Percentiles rank a stretch among this genome's conserved stretches.
Evolutionary conservation across 2,888 invertebrate genomes (phyloP).

Genomic region (Neoscelio sp.): DNA sequence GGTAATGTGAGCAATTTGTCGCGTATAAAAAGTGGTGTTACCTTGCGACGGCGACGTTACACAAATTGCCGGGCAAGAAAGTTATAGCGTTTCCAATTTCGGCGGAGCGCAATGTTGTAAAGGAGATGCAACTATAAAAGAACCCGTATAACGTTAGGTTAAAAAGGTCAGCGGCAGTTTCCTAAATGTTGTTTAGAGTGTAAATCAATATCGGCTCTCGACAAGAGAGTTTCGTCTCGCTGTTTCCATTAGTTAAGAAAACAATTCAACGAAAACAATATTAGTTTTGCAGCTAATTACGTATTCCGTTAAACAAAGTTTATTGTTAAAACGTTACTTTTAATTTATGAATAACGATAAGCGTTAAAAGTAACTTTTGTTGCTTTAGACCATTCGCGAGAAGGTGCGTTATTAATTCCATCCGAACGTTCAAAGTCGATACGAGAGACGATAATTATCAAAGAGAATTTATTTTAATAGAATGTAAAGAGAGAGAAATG

Average conservation of each 20-base stretch:
- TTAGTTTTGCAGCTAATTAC: too few relatives aligned
- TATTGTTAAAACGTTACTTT: too few relatives aligned
- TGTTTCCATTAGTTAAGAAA: slow-evolving; percentile 27
- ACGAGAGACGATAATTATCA: too few relatives aligned
- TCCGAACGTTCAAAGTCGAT: too few relatives aligned
- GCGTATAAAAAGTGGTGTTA: slow-evolving; percentile 10
- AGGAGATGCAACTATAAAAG: slow-evolving; percentile 5
- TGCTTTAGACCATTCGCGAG: too few relatives aligned
- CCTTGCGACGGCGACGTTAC: background rate
- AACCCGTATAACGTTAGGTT: slow-evolving; percentile 26
- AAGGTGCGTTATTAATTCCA: too few relatives aligned
- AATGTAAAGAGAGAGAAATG: too few relatives aligned
- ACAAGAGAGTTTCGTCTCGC: slow-evolving; percentile 4
- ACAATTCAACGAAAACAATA: slow-evolving; percentile 1
- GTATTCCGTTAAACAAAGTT: too few relatives aligned
- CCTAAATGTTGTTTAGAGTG: slow-evolving; percentile 37
- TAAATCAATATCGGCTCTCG: slow-evolving; percentile 44
- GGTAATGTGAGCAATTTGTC: background rate
- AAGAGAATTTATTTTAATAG: too few relatives aligned
- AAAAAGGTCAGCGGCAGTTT: slow-evolving; percentile 36
- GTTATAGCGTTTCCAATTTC: slow-evolving; percentile 29
- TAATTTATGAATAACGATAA: too few relatives aligned
- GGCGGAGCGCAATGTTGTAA: background rate
- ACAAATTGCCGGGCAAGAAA: slow-evolving; percentile 1
- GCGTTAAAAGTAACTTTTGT: too few relatives aligned